Conservation (phyloP, 2,888 invertebrate species). For the Schizaphis graminum region DNA sequence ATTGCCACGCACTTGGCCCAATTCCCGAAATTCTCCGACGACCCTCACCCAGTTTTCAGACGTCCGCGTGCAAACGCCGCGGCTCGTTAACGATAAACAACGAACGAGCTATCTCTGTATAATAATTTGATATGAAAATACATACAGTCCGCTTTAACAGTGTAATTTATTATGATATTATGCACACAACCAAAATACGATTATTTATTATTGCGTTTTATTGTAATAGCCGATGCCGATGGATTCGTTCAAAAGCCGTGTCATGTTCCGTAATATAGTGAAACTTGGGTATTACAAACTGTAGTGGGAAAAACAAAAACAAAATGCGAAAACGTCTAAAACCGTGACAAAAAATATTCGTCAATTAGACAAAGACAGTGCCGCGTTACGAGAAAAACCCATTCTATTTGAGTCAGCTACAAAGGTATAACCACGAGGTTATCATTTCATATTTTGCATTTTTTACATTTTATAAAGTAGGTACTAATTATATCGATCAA, state of each 20-base stretch:
- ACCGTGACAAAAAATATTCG: neutral
- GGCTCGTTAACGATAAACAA: neutral
- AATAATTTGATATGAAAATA: neutral
- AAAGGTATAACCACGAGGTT: neutral
- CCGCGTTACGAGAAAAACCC: neutral
- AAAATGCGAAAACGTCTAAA: neutral
- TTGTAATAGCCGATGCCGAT: neutral
- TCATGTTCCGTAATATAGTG: neutral
- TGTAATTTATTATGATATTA: neutral
- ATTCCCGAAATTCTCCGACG: slow-evolving; percentile 35
- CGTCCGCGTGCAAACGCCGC: neutral
- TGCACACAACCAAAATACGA: neutral
- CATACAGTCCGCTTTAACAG: neutral
- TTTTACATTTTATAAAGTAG: neutral
- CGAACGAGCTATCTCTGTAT: neutral
- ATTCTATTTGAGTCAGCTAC: neutral
- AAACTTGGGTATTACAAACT: neutral
- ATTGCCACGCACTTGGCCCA: slow-evolving; percentile 32
- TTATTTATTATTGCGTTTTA: neutral
- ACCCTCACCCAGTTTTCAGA: slow-evolving; percentile 31
- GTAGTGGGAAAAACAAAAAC: neutral
- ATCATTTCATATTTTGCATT: neutral
- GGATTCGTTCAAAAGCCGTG: neutral
- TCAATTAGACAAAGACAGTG: neutral
- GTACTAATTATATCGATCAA: neutral